Evolutionary conservation across 2,888 invertebrate species (phyloP), one percentile per base, ranked within the genome.

Genomic region (Criorhina ranunculi): DNA sequence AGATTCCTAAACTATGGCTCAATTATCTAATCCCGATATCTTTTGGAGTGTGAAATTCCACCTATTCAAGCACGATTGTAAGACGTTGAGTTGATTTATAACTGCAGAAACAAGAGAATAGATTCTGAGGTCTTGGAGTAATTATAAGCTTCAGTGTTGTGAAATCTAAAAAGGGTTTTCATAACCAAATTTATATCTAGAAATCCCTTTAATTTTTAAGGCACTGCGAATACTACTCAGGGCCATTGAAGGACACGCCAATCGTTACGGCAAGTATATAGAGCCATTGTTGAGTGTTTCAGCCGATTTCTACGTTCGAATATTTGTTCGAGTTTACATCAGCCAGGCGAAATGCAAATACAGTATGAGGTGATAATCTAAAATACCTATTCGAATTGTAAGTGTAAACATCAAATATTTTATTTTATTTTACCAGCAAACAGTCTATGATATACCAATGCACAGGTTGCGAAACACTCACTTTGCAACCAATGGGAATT

Each of bases 281-380:
- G 95, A 95, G 46, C 99, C 99, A 0, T 90, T 99, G 49, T 90
- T 99, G 2, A 97, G 97, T 29, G 92, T 99, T 86, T 98, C 98
- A 19, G 97, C 96, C 0, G 99, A 99, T 91, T 99, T 99, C 93
- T 99, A 99, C 91, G 95, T 99, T 42, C 93, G 99, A 79, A 95
- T 99, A 7, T 98, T 99, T 91, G 97, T 99, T 0, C 94, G 95
- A 88, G 93, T 99, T 0, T 95, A 94, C 88, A 94, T 95, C 0
- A 96, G 98, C 40, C 96, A 96, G 64, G 93, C 94, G 46, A 95
- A 95, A 88, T 98, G 98, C 89, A 99, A 99, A 93, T 94, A 94
- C 88, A 96, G 96, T 53, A 95, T 96, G 59, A 96, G 95, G 96
- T 96, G 89, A 42, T 8, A 3, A 15, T 7, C 15, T 35, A 51